These are phyloP conservation scores for Danionella dracula DNA, from an alignment of 2,797 vertebrate species.

Conservation along the genomic window DNA sequence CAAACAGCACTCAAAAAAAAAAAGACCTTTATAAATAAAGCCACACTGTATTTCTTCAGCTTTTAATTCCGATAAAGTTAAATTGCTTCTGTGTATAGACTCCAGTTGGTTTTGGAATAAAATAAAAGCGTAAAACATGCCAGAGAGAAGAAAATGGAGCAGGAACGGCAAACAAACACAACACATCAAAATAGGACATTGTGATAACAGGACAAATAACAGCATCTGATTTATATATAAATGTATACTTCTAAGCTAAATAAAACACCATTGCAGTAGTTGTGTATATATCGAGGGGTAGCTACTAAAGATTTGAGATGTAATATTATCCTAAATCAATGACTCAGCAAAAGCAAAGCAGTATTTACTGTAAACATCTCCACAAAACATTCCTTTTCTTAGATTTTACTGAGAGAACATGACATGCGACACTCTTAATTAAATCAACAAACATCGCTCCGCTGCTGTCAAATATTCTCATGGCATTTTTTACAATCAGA, in stretches of 20 bases:
- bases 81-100: neutral
- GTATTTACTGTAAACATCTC: neutral
- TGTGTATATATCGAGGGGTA: too few species aligned
- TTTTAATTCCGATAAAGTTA: constrained; percentile 11
- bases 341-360: neutral
- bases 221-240: too few species aligned
- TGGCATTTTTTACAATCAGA: too few species aligned
- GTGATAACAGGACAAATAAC: neutral
- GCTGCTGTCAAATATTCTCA: too few species aligned
- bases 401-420: neutral
- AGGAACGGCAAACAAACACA: too few species aligned
- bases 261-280: too few species aligned
- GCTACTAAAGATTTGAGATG: neutral
- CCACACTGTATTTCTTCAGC: constrained; percentile 8
- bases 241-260: too few species aligned
- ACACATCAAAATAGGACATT: too few species aligned
- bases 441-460: too few species aligned
- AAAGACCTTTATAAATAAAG: too few species aligned
- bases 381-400: neutral
- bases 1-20: neutral
- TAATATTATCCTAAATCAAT: neutral
- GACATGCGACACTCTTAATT: too few species aligned
- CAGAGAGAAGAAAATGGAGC: neutral
- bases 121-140: neutral
- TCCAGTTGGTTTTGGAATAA: neutral